Conservation (phyloP, 1,140 invertebrate genomes). For the Microplitis demolitor region DNA sequence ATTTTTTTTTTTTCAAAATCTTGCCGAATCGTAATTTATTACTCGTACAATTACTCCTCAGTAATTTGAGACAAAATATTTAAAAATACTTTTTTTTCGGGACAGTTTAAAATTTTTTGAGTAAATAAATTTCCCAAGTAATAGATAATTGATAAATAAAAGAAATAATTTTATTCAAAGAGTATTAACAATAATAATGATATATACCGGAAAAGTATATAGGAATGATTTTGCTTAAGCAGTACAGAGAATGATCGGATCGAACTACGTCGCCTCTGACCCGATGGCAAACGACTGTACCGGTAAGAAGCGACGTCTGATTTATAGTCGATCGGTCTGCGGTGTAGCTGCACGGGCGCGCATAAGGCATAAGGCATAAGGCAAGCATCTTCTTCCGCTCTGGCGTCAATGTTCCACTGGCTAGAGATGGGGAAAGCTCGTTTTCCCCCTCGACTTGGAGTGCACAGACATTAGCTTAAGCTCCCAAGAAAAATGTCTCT, state of each 20-base stretch:
- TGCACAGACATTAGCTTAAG: no score
- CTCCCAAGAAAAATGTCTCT: no score
- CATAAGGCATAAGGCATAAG: slow-evolving; percentile 30
- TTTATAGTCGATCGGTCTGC: slow-evolving; percentile 43
- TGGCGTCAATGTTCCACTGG: slow-evolving; percentile 30
- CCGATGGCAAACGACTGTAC: slow-evolving; percentile 51
- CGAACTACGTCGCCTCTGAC: slow-evolving; percentile 46
- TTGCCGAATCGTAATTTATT: no score
- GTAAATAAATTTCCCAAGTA: no score
- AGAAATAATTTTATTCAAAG: not conserved
- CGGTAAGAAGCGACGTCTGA: slow-evolving; percentile 53
- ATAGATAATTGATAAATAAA: not conserved
- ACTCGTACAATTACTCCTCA: no score
- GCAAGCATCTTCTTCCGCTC: slow-evolving; percentile 43
- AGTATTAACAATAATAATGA: not conserved
- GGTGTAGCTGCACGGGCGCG: not conserved
- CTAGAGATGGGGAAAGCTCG: slow-evolving; percentile 33
- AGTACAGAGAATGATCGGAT: not conserved
- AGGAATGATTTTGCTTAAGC: no score
- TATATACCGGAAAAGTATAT: no score
- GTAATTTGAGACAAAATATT: no score
- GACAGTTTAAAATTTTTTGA: no score
- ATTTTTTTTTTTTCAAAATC: no score
- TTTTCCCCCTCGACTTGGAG: slow-evolving; percentile 1
- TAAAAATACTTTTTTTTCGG: no score